phyloP scores from a whole-genome alignment of 2,113 vertebrate genomes.

The Benitochromis conjunctus region DNA sequence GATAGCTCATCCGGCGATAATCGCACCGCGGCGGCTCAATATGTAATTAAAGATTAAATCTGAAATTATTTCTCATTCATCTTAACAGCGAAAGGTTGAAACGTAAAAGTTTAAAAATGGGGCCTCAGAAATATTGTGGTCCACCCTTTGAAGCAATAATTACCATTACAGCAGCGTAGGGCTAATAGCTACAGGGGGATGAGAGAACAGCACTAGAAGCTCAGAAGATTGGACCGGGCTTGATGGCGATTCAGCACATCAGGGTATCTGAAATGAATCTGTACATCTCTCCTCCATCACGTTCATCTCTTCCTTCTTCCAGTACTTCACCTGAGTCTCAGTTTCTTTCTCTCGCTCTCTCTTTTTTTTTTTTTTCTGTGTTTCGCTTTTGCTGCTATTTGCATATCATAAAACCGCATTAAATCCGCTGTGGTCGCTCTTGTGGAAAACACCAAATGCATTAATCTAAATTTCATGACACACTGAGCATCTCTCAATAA shows the following conservation, averaged over 20 bases:
- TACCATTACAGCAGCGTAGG: slow-evolving; percentile 49
- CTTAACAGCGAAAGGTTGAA: slow-evolving; percentile 60
- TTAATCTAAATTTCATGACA: slow-evolving; percentile 37
- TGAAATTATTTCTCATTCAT: slow-evolving; percentile 69
- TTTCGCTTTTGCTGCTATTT: background rate
- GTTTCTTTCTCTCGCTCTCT: background rate
- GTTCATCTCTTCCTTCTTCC: background rate
- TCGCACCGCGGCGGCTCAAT: slow-evolving; percentile 35
- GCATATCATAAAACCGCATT: background rate
- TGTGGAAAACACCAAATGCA: slow-evolving; percentile 12
- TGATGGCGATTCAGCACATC: slow-evolving; percentile 26
- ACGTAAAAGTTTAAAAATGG: slow-evolving; percentile 68
- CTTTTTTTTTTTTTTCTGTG: background rate
- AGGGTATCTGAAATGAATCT: slow-evolving; percentile 16
- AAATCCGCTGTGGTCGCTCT: background rate
- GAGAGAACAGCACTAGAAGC: slow-evolving; percentile 47
- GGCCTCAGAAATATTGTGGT: slow-evolving; percentile 54
- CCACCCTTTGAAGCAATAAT: slow-evolving; percentile 74
- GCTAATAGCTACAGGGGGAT: slow-evolving; percentile 44
- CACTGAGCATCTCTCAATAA: background rate
- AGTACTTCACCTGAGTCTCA: background rate
- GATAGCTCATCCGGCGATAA: slow-evolving; percentile 23
- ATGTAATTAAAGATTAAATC: slow-evolving; percentile 72
- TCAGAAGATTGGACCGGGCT: slow-evolving; percentile 48
- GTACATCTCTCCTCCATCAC: background rate